Evolutionary conservation across 2,888 invertebrate species (phyloP).

Genomic region (Caenorhabditis sp.): DNA sequence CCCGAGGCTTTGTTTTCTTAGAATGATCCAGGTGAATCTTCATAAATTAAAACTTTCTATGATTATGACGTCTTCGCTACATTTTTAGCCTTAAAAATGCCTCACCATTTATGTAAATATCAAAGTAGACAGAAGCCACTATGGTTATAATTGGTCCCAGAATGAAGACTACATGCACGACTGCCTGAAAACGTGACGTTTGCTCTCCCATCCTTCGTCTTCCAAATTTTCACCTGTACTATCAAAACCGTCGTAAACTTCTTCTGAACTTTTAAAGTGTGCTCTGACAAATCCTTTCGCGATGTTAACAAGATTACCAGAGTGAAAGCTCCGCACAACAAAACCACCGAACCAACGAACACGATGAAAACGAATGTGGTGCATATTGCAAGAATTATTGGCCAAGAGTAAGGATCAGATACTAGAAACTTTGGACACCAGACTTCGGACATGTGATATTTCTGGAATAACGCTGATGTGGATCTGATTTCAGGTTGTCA

Average conservation of each 20-base stretch:
- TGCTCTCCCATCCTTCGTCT: neutral
- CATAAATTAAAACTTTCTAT: no score
- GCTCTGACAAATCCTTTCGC: conserved; percentile 32
- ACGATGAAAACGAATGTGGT: conserved; percentile 35
- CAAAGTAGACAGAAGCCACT: conserved; percentile 34
- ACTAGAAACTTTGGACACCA: conserved; percentile 51
- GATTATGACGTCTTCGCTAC: no score
- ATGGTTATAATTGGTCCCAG: conserved; percentile 39
- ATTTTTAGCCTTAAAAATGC: no score
- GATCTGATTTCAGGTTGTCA: neutral
- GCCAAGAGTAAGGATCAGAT: conserved; percentile 43
- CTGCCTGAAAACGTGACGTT: conserved; percentile 36
- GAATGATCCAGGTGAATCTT: no score
- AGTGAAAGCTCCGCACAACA: conserved; percentile 37
- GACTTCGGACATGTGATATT: conserved; percentile 48
- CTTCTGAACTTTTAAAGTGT: conserved; percentile 46
- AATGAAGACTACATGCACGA: conserved; percentile 44
- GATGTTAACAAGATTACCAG: conserved; percentile 29
- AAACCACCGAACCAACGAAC: conserved; percentile 21
- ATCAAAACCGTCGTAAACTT: conserved; percentile 40
- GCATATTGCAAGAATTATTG: conserved; percentile 33
- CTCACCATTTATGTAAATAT: conserved; percentile 37
- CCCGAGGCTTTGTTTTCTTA: no score
- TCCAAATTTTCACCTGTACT: conserved; percentile 38
- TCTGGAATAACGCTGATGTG: conserved; percentile 16